Conservation (phyloP, 2,888 invertebrate genomes). For the Lasioglossum oenotherae region DNA sequence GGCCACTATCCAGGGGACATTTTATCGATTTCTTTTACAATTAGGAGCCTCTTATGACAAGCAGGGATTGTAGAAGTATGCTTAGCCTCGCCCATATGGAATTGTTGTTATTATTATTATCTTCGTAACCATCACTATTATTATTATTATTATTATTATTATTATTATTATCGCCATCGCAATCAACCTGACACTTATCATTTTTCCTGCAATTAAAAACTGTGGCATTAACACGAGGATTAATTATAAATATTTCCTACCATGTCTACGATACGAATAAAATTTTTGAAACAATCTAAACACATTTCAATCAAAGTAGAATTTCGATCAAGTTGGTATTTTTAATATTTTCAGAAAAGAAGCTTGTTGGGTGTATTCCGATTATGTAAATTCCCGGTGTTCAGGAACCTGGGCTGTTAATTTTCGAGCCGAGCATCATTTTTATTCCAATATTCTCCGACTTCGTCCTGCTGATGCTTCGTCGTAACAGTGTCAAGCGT, state of each 20-base stretch:
- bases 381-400: not conserved
- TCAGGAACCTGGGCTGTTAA: not conserved
- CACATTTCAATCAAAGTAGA: not conserved
- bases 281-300: not conserved
- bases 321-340: not conserved
- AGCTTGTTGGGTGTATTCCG: not conserved
- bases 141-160: not conserved
- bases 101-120: not conserved
- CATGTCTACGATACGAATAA: no score
- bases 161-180: not conserved
- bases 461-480: not conserved
- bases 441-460: constrained; percentile 3
- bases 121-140: not conserved
- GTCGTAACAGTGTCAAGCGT: constrained; percentile 53
- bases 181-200: not conserved
- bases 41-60: not conserved
- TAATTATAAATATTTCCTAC: not conserved
- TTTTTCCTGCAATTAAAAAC: not conserved
- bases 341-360: not conserved
- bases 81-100: not conserved
- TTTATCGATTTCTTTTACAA: not conserved
- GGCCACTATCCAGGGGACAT: not conserved
- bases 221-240: not conserved
- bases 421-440: not conserved
- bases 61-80: not conserved